Conservation (phyloP, 2,797 vertebrate species). For the Neosilurus mollespiculum region DNA sequence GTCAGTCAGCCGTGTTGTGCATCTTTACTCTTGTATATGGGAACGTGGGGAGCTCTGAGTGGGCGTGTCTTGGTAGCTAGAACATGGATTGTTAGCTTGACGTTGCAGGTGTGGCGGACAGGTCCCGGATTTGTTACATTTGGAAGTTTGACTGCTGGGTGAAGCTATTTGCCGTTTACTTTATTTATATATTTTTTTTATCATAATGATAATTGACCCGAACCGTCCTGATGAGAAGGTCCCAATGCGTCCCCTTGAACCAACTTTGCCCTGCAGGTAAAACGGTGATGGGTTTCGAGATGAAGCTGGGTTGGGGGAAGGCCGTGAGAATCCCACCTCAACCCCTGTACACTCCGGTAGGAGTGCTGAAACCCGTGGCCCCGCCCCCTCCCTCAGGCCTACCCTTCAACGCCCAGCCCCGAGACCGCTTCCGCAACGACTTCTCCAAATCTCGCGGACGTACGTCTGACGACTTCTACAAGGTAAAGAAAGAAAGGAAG, state of each 20-base stretch:
- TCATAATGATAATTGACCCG: too few species aligned
- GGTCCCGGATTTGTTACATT: too few species aligned
- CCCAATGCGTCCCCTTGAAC: too few species aligned
- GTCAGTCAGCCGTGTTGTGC: neutral
- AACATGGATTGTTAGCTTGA: neutral
- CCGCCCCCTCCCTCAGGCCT: conserved; percentile 80
- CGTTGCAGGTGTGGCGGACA: too few species aligned
- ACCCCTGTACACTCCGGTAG: conserved; percentile 79
- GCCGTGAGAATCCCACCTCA: conserved; percentile 80
- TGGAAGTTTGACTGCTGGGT: too few species aligned
- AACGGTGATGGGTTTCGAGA: conserved; percentile 82
- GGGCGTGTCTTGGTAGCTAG: too few species aligned
- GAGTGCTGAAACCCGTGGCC: conserved; percentile 70
- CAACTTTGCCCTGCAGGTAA: conserved; percentile 67
- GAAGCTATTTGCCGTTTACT: too few species aligned
- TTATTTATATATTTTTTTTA: too few species aligned
- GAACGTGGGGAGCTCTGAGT: neutral
- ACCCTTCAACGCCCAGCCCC: conserved; percentile 80
- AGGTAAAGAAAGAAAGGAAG: conserved; percentile 65
- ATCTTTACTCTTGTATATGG: neutral
- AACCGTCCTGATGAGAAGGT: too few species aligned
- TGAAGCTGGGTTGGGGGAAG: conserved; percentile 84
- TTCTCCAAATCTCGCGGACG: conserved; percentile 75
- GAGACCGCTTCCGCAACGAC: conserved; percentile 79
- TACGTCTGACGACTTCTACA: conserved; percentile 75